Evolutionary conservation across 37 sponge, comb jelly and placozoan species (phyloP), one percentile per base, ranked within the genome.

Genomic region (Ianthella basta): DNA sequence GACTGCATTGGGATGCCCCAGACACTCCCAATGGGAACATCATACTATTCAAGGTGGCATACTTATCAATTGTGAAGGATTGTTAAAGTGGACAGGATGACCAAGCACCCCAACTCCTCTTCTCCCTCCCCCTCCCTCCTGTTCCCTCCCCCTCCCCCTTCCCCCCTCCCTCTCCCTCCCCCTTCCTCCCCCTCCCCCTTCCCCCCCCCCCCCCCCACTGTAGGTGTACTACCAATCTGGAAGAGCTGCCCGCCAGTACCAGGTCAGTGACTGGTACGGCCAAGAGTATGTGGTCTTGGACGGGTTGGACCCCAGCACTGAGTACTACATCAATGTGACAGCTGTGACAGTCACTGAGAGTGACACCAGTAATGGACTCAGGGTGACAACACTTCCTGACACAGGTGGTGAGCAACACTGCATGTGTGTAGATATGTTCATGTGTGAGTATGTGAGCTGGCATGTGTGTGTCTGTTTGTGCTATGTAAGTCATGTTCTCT

Each of bases 311-410:
- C 59, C 59, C 15, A 37, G 27, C 72, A 72, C 72, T 0, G 30
- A 36, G 12, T 85, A 85, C 57, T 35, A 38, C 27, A 15, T 78
- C 50, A 78, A 35, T 33, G 54, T 85, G 61, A 2, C 32, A 4
- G 86, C 86, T 35, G 39, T 41, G 20, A 85, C 77, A 77, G 86
- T 24, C 33, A 39, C 59, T 32, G 36, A 5, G 25, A 79, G 86
- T 3, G 38, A 55, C 15, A 13, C 54, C 13, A 20, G 32, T 56
- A 55, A 21, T 23, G 56, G 37, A 16, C 27, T 32, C 18, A 23
- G 30, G 36, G 33, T 57, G 55, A 55, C 34, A 27, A 32, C 50
- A 44, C 50, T 10, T 3, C 3, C 59, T 15, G 32, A 72, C 33
- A 13, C 38, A 15, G 56, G 85, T 41, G 68, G 37, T 70, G 40